Conservation (phyloP, 2,797 vertebrate genomes). For the Enteromius afrohamiltoni region DNA sequence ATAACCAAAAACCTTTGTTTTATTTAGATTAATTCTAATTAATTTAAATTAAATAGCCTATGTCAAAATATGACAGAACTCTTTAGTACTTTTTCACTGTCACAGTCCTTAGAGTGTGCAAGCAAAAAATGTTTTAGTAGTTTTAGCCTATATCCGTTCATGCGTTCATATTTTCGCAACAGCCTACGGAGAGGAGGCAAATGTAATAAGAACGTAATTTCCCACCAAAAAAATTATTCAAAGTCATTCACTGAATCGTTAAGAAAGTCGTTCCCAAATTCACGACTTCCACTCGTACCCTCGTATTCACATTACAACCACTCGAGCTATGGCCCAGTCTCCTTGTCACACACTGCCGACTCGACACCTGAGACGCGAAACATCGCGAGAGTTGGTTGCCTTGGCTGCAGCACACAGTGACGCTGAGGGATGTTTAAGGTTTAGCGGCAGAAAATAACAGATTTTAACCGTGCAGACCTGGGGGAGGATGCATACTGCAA, state of each 20-base stretch:
- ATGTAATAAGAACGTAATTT: background rate
- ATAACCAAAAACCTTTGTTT: background rate
- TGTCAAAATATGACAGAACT: background rate
- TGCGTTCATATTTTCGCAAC: background rate
- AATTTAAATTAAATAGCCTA: background rate
- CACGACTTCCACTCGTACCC: too few relatives aligned
- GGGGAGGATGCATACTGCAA: conserved; percentile 30
- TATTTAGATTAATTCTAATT: background rate
- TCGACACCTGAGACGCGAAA: conserved; percentile 51
- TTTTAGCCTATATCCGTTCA: background rate
- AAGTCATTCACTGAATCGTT: too few relatives aligned
- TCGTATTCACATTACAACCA: background rate
- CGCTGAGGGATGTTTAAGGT: conserved; percentile 62
- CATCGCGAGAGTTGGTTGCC: conserved; percentile 82
- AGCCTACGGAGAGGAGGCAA: background rate
- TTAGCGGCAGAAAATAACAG: conserved; percentile 54
- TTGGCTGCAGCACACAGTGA: conserved; percentile 75
- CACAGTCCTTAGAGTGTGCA: background rate
- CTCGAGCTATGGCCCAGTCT: background rate
- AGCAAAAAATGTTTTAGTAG: background rate
- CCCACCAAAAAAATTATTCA: too few relatives aligned
- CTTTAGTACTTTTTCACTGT: too few relatives aligned
- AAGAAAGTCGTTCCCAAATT: background rate
- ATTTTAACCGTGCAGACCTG: conserved; percentile 39
- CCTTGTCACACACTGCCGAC: conserved; percentile 16